Evolutionary conservation across 2,797 vertebrate genomes (phyloP).

Genomic region (Syndactyla subalaris): DNA sequence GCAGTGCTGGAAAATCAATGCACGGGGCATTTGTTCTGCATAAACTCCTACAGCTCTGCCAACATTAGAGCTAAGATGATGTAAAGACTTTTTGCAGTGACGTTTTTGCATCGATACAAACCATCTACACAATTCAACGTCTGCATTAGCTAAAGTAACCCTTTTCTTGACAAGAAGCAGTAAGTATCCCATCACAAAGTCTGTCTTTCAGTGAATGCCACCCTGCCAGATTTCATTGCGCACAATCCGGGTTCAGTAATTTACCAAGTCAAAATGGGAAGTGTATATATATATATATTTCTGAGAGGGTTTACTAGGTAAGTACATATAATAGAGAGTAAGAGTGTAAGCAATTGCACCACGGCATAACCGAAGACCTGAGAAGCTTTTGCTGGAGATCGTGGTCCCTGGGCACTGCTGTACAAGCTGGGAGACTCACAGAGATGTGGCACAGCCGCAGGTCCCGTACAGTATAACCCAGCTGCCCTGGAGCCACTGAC

Average conservation of each 20-base stretch:
- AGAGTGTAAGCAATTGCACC: background rate
- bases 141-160: background rate
- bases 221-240: background rate
- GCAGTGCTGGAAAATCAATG: background rate
- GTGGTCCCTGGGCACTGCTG: fast-evolving
- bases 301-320: fast-evolving
- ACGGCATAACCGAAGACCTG: background rate
- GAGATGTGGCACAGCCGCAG: background rate
- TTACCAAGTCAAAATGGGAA: background rate
- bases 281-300: background rate
- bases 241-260: background rate
- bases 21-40: background rate
- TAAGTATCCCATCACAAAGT: background rate
- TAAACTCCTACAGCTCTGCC: background rate
- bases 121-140: background rate
- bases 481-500: background rate
- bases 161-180: background rate
- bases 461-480: background rate
- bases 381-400: fast-evolving
- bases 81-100: background rate
- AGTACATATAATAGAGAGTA: background rate
- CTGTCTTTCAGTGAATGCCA: background rate
- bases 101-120: background rate
- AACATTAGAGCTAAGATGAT: background rate
- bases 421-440: background rate